A percentile compares a stretch with the other conserved stretches of the same genome.
Conservation (phyloP, 2,113 vertebrate species). For the Struthio camelus region DNA sequence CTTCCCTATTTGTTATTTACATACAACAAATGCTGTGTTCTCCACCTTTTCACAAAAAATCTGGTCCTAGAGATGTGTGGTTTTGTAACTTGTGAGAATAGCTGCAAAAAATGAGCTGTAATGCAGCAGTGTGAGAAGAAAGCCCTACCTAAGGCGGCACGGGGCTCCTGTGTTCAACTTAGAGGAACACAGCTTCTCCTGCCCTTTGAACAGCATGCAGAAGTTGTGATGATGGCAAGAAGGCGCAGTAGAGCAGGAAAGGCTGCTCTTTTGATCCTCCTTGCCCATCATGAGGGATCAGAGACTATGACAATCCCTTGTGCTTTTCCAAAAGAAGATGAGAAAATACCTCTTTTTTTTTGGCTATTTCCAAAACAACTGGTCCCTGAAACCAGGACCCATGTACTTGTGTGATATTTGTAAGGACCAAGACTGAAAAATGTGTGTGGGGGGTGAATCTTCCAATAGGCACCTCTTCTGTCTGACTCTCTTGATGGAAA, state of each 20-base stretch:
- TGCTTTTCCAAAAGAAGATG: neutral
- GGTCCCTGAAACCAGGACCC: neutral
- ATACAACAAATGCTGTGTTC: neutral
- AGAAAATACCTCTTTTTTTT: neutral
- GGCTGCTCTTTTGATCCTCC: neutral
- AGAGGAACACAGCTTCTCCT: neutral
- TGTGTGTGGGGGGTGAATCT: neutral
- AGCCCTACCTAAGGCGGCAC: neutral
- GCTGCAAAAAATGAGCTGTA: neutral
- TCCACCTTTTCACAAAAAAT: neutral
- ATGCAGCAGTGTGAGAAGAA: neutral
- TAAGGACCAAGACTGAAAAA: neutral
- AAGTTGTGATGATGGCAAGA: neutral
- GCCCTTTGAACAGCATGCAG: neutral
- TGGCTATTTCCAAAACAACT: neutral
- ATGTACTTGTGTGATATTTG: neutral
- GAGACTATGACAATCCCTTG: neutral
- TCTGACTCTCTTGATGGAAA: neutral
- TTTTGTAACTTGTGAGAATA: neutral
- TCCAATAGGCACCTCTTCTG: neutral
- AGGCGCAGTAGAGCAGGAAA: neutral
- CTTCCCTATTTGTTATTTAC: neutral
- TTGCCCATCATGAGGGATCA: neutral
- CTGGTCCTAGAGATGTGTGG: neutral
- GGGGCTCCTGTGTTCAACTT: neutral